phyloP scores from a whole-genome alignment of 2,113 vertebrate genomes.

The Gadus macrocephalus region DNA sequence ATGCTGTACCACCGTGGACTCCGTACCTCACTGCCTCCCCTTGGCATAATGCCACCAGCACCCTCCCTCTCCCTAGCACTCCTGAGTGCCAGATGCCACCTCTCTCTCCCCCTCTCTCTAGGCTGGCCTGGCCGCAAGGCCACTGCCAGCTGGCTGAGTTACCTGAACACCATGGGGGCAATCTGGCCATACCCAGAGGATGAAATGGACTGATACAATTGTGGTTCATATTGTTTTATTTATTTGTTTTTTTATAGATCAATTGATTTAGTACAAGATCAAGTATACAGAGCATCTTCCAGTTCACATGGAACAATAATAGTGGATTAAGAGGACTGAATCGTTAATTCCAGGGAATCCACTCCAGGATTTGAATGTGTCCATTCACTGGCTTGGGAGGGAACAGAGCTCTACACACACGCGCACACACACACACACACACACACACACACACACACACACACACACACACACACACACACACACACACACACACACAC shows the following conservation, averaged over 20 bases:
- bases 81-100: conserved; percentile 49
- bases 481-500: conserved; percentile 18
- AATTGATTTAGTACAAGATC: background rate
- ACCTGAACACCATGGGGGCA: background rate
- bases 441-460: too few relatives aligned
- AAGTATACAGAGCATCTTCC: background rate
- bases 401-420: conserved; percentile 37
- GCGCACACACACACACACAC: conserved; percentile 16
- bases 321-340: conserved; percentile 1
- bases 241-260: background rate
- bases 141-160: background rate
- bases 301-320: background rate
- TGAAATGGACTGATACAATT: background rate
- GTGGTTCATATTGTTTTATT: background rate
- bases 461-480: conserved; percentile 12
- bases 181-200: background rate
- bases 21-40: too few relatives aligned
- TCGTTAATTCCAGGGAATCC: conserved; percentile 45
- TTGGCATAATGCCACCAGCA: too few relatives aligned
- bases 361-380: conserved; percentile 30
- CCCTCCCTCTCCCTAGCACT: conserved; percentile 23
- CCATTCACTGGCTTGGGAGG: conserved; percentile 43
- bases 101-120: conserved; percentile 21
- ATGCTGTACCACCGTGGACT: background rate
- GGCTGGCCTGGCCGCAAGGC: conserved; percentile 19